Percentiles rank a stretch among this genome's conserved stretches.
phyloP scores from a whole-genome alignment of 2,888 invertebrate genomes.

The Erpobdella octoculata region DNA sequence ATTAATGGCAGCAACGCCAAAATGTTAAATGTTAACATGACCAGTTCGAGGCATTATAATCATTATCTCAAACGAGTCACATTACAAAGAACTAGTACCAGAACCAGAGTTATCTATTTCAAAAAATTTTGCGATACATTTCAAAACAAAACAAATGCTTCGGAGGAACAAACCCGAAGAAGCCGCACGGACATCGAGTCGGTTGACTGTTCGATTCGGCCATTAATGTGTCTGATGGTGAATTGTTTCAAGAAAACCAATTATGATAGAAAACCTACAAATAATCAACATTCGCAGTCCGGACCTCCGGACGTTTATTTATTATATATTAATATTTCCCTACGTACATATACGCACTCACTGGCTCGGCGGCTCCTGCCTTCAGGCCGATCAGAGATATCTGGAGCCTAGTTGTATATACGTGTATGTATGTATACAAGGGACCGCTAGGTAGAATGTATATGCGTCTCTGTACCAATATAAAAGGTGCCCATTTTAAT shows the following conservation, averaged over 20 bases:
- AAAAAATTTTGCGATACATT: too few species aligned
- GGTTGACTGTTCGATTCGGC: constrained; percentile 33
- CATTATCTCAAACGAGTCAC: too few species aligned
- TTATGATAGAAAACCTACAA: background rate
- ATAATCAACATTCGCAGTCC: background rate
- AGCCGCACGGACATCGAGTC: constrained; percentile 30
- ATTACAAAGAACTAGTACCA: background rate
- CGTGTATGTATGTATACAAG: too few species aligned
- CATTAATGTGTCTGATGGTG: constrained; percentile 15
- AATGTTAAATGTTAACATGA: background rate
- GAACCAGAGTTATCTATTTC: background rate
- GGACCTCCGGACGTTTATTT: constrained; percentile 3
- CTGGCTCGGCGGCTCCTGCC: background rate
- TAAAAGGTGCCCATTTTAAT: too few species aligned
- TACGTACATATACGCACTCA: background rate
- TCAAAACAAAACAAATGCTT: constrained; percentile 2
- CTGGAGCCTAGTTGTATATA: too few species aligned
- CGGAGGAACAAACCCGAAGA: constrained; percentile 31
- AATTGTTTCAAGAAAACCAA: background rate
- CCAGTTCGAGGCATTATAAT: background rate
- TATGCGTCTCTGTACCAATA: too few species aligned
- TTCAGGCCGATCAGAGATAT: too few species aligned
- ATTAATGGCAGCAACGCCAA: too few species aligned
- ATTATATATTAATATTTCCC: background rate
- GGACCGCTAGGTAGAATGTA: too few species aligned